These are phyloP conservation scores for Bombus pascuorum DNA, from an alignment of 1,140 invertebrate species.

Conservation along the genomic window DNA sequence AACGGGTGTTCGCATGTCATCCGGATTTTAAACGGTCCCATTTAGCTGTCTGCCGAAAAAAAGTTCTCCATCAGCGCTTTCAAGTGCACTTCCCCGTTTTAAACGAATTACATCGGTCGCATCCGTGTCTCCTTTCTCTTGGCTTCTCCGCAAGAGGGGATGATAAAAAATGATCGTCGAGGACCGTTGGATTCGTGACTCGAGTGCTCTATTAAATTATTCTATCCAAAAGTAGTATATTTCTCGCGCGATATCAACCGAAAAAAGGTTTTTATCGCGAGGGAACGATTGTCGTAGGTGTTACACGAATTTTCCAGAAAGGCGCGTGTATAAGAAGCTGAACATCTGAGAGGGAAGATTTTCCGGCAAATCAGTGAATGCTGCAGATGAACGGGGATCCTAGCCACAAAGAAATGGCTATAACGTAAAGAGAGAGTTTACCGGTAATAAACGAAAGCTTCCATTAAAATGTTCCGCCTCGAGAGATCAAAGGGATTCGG, in stretches of 20 bases:
- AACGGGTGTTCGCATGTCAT: constrained; percentile 1
- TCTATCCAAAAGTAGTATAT: neutral
- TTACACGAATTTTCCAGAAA: neutral
- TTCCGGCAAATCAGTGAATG: constrained; percentile 3
- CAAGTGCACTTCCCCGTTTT: neutral
- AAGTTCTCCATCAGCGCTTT: constrained; percentile 33
- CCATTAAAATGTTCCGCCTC: constrained; percentile 61
- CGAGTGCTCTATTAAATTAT: neutral
- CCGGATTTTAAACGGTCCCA: constrained; percentile 19
- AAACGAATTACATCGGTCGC: constrained; percentile 18
- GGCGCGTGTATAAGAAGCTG: neutral
- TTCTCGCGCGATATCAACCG: neutral
- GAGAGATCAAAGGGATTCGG: constrained; percentile 14
- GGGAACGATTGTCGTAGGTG: neutral
- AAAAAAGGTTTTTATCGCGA: neutral
- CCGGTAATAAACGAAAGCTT: constrained; percentile 53
- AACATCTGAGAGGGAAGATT: neutral
- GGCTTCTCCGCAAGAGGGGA: neutral
- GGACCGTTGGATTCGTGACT: neutral
- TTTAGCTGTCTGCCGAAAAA: constrained; percentile 4
- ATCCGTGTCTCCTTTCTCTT: neutral
- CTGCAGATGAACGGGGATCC: neutral
- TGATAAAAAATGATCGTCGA: neutral
- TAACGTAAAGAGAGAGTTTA: neutral
- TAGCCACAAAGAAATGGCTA: neutral